Percentiles rank a stretch among this genome's conserved stretches.
phyloP scores from a whole-genome alignment of 2,113 vertebrate species.

The Sinocyclocheilus rhinocerous region DNA sequence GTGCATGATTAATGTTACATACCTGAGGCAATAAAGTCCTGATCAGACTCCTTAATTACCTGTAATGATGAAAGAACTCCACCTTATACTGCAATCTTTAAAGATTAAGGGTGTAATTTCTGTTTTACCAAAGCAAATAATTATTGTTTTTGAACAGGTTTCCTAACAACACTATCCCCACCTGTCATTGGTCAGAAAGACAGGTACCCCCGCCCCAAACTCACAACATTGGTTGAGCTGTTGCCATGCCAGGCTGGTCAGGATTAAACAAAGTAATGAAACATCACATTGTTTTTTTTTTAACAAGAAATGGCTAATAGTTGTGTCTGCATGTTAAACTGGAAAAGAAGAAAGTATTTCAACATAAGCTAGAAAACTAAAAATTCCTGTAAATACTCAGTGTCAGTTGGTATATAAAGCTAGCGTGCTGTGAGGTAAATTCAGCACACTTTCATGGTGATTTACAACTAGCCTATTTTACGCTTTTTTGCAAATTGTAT shows the following conservation, averaged over 20 bases:
- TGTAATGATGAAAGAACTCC: conserved; percentile 1
- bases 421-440: not conserved
- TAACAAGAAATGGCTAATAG: not conserved
- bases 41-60: not conserved
- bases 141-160: not conserved
- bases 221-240: not conserved
- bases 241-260: not conserved
- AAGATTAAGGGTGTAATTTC: not conserved
- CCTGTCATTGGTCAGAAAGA: not conserved
- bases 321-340: not conserved
- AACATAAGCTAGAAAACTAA: not conserved
- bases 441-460: not conserved
- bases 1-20: conserved; percentile 20
- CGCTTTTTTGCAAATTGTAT: not conserved
- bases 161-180: not conserved
- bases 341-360: not conserved
- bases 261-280: not conserved
- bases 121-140: not conserved
- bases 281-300: not conserved
- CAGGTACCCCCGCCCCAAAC: not conserved
- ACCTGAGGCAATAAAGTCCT: not conserved
- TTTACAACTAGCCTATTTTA: no score
- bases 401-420: not conserved
- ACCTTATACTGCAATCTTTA: not conserved
- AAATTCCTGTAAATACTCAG: not conserved